Conservation (phyloP, 1,140 invertebrate genomes). For the Drosophila biarmipes region DNA sequence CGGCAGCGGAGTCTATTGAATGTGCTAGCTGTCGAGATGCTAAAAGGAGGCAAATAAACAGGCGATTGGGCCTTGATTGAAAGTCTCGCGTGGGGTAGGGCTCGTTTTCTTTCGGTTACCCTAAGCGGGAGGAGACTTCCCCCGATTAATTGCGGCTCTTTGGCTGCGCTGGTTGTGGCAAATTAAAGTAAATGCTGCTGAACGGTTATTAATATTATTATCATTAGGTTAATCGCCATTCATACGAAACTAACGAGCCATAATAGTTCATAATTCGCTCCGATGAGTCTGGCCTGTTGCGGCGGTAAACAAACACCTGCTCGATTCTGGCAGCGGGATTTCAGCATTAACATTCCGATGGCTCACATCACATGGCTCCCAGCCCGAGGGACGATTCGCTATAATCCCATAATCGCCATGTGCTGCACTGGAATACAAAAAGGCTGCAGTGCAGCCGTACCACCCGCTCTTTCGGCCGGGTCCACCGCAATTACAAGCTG, state of each 20-base stretch:
- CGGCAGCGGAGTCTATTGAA: conserved; percentile 40
- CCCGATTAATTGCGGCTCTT: conserved; percentile 35
- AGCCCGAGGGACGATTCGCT: conserved; percentile 35
- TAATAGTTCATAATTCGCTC: conserved; percentile 50
- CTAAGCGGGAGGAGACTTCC: not conserved
- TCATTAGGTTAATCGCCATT: conserved; percentile 39
- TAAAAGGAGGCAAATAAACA: conserved; percentile 26
- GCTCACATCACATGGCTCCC: conserved; percentile 29
- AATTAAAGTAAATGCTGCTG: conserved; percentile 39
- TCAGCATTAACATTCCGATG: conserved; percentile 48
- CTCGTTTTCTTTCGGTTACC: too few species aligned
- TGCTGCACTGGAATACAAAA: conserved; percentile 67
- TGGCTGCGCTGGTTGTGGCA: conserved; percentile 19
- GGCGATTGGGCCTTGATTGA: conserved; percentile 32
- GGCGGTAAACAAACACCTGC: conserved; percentile 39
- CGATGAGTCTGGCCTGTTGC: conserved; percentile 6
- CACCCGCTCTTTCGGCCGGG: not conserved
- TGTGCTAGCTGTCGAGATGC: conserved; percentile 18
- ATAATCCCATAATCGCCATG: conserved; percentile 57
- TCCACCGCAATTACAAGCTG: conserved; percentile 76
- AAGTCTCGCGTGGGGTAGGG: conserved; percentile 24
- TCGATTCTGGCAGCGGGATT: conserved; percentile 20
- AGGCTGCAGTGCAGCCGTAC: conserved; percentile 33
- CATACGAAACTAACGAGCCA: conserved; percentile 47
- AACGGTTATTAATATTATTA: conserved; percentile 35